Percentiles rank a stretch among this genome's conserved stretches.
Evolutionary conservation across 2,797 vertebrate species (phyloP).

Genomic region (Malurus leucopterus): DNA sequence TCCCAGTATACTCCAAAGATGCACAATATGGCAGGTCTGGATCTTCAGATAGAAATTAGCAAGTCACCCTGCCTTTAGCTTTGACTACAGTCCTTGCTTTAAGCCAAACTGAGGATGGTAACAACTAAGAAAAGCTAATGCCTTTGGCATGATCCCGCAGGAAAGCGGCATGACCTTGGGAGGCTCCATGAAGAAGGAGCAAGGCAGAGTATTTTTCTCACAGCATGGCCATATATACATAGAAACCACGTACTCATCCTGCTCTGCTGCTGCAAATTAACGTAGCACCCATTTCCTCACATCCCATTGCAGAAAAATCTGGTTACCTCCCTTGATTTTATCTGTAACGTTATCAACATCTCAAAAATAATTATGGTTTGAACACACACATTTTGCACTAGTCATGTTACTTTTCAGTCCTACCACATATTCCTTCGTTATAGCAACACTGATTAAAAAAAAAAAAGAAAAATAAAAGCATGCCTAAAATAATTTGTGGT

Average conservation of each 20-base stretch:
- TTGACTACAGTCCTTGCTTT: neutral
- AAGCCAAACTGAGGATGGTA: neutral
- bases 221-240: neutral
- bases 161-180: neutral
- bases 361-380: neutral
- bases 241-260: neutral
- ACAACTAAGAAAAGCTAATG: neutral
- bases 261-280: neutral
- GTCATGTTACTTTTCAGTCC: neutral
- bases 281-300: neutral
- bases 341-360: neutral
- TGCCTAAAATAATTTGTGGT: neutral
- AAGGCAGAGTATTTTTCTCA: neutral
- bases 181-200: neutral
- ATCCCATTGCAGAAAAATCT: neutral
- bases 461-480: neutral
- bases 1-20: neutral
- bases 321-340: neutral
- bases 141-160: neutral
- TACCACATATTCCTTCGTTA: neutral
- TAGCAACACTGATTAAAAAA: neutral
- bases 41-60: neutral
- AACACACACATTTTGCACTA: neutral
- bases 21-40: neutral
- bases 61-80: neutral